Conservation (phyloP, 2,113 vertebrate genomes). For the Crotalus horridus region DNA sequence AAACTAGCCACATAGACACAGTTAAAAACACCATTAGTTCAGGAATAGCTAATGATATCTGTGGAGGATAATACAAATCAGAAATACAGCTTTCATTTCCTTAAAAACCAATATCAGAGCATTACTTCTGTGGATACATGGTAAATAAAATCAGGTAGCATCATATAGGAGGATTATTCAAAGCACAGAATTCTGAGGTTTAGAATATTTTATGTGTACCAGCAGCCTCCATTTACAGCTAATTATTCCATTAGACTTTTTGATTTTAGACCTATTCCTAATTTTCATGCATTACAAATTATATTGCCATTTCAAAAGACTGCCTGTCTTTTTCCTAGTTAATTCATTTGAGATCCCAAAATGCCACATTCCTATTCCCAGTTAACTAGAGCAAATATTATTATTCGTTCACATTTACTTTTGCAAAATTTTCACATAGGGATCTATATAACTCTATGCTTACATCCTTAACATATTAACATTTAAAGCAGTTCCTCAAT, state of each 20-base stretch:
- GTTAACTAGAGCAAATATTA: constrained; percentile 37
- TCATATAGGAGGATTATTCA: constrained; percentile 21
- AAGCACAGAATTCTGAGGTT: not conserved
- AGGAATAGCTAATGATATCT: constrained; percentile 34
- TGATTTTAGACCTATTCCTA: constrained; percentile 44
- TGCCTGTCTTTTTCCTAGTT: constrained; percentile 35
- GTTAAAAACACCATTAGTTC: constrained; percentile 24
- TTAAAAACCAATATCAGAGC: constrained; percentile 36
- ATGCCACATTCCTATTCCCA: constrained; percentile 39
- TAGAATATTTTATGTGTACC: constrained; percentile 33
- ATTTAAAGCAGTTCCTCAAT: constrained; percentile 54
- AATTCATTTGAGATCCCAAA: constrained; percentile 24
- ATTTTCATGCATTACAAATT: constrained; percentile 39
- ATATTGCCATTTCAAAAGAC: constrained; percentile 44
- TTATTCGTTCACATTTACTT: constrained; percentile 14
- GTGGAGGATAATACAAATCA: constrained; percentile 44
- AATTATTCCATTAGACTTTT: constrained; percentile 43
- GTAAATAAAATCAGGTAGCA: constrained; percentile 29
- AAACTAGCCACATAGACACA: constrained; percentile 26
- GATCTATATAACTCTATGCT: constrained; percentile 9
- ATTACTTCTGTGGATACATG: constrained; percentile 26
- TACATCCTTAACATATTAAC: constrained; percentile 46
- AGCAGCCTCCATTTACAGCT: constrained; percentile 32
- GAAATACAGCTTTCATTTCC: constrained; percentile 34
- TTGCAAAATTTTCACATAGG: constrained; percentile 31